Conservation (phyloP, 2,113 vertebrate genomes). For the Pangasianodon hypophthalmus region DNA sequence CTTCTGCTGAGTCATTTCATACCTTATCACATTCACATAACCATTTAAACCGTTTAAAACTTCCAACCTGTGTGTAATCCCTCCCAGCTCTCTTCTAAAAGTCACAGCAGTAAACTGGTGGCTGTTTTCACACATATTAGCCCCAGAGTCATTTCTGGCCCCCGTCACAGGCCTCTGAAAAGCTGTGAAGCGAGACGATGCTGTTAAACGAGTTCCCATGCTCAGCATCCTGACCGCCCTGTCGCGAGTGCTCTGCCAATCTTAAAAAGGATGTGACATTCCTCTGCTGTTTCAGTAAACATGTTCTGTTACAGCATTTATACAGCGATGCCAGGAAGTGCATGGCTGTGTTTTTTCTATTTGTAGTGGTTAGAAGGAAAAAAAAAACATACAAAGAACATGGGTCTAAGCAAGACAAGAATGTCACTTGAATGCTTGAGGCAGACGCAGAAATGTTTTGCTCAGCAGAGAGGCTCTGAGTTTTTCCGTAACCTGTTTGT, state of each 20-base stretch:
- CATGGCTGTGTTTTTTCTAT: background rate
- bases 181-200: constrained; percentile 34
- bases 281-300: constrained; percentile 49
- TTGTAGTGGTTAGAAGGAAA: constrained; percentile 21
- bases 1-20: constrained; percentile 35
- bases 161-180: constrained; percentile 9
- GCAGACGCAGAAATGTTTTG: background rate
- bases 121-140: constrained; percentile 45
- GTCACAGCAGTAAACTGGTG: no score
- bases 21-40: background rate
- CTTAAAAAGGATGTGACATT: constrained; percentile 26
- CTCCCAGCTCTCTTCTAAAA: background rate
- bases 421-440: background rate
- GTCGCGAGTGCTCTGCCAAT: background rate
- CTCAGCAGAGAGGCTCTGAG: background rate
- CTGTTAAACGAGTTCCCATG: constrained; percentile 46
- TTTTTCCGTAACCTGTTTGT: background rate
- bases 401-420: constrained; percentile 3
- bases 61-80: background rate
- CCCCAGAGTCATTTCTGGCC: constrained; percentile 2
- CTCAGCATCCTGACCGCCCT: background rate
- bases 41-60: background rate
- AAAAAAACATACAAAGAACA: constrained; percentile 1
- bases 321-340: constrained; percentile 50
- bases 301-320: constrained; percentile 28